A percentile compares a stretch with the other conserved stretches of the same genome.
These are phyloP conservation scores for Oxystoma pomonae DNA, from an alignment of 2,888 invertebrate species.

Conservation along the genomic window DNA sequence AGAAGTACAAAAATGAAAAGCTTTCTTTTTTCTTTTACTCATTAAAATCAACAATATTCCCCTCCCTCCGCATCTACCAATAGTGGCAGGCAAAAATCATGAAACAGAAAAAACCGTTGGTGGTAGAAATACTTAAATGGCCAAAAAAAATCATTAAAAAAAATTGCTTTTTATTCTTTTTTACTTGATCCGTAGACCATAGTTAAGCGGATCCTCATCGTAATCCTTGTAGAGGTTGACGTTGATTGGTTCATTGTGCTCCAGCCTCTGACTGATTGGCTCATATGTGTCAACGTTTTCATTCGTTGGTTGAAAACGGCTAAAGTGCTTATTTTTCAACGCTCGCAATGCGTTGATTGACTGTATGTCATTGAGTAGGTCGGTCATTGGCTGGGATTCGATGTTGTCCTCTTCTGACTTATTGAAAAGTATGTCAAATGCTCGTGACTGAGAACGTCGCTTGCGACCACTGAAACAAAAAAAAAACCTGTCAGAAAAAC, in stretches of 20 bases:
- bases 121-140: no score
- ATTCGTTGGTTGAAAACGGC: neutral
- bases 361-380: neutral
- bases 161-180: neutral
- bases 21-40: no score
- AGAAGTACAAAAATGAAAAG: no score
- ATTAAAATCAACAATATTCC: no score
- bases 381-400: conserved; percentile 9
- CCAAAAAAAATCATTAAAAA: no score
- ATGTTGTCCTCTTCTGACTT: conserved; percentile 33
- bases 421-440: conserved; percentile 34
- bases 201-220: neutral
- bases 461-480: conserved; percentile 32
- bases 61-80: no score
- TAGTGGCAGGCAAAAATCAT: no score
- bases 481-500: conserved; percentile 1
- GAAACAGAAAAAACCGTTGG: no score
- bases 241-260: neutral
- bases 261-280: neutral
- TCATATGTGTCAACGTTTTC: neutral
- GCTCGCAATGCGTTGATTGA: neutral
- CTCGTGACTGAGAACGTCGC: conserved; percentile 30
- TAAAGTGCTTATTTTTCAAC: neutral
- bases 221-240: neutral
- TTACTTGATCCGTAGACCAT: neutral